Percentiles rank a stretch among this genome's conserved stretches.
Evolutionary conservation across 2,113 vertebrate species (phyloP).

Genomic region (Solenodon paradoxus): DNA sequence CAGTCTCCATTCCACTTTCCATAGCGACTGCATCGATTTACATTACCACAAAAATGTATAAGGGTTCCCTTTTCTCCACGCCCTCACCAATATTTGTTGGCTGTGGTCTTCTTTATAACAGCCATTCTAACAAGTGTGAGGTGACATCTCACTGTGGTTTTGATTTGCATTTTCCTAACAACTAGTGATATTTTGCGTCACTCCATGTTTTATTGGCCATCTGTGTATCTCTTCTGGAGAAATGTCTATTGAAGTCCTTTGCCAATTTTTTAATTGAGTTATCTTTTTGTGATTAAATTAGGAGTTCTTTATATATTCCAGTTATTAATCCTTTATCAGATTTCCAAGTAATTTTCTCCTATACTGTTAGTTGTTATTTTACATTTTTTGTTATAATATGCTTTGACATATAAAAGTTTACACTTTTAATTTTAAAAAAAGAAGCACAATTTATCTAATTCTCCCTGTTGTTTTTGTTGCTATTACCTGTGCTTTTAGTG

Average conservation of each 20-base stretch:
- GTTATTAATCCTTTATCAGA: neutral
- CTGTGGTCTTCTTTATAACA: neutral
- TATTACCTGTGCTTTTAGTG: neutral
- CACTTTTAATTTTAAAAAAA: neutral
- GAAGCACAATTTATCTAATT: neutral
- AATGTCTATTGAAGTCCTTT: neutral
- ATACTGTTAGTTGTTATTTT: neutral
- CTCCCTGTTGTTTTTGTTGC: too few species aligned
- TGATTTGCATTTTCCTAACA: neutral
- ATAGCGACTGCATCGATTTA: too few species aligned
- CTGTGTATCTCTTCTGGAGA: neutral
- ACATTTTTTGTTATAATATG: neutral
- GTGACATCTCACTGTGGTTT: neutral
- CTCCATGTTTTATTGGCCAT: neutral
- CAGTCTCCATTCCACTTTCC: too few species aligned
- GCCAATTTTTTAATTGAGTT: neutral
- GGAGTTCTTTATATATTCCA: neutral
- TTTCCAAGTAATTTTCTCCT: neutral
- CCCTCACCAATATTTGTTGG: neutral
- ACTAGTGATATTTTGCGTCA: neutral
- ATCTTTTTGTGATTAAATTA: neutral
- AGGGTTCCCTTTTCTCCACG: neutral
- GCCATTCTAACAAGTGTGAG: neutral
- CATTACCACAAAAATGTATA: too few species aligned
- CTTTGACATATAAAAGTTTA: neutral